phyloP scores from a whole-genome alignment of 2,113 vertebrate genomes.

The Gymnobelideus leadbeateri region DNA sequence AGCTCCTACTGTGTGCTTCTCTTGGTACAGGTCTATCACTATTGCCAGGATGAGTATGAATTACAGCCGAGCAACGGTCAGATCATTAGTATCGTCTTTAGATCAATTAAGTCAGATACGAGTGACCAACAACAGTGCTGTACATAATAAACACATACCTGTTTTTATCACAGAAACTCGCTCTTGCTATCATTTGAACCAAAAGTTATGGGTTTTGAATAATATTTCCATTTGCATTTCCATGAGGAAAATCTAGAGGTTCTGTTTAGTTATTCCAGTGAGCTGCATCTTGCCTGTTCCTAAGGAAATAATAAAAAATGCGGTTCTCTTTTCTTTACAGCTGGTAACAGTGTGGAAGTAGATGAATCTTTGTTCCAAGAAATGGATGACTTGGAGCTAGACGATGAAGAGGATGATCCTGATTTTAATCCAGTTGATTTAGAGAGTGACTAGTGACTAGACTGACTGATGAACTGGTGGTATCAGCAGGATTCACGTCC shows the following conservation, averaged over 20 bases:
- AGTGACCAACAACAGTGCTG: background rate
- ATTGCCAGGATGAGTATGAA: background rate
- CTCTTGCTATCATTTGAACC: background rate
- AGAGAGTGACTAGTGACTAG: conserved; percentile 89
- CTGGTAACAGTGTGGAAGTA: conserved; percentile 96
- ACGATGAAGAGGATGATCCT: conserved; percentile 94
- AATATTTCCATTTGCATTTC: background rate
- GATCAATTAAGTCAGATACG: too few species aligned
- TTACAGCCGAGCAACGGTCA: background rate
- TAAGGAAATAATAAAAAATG: background rate
- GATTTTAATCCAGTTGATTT: conserved; percentile 93
- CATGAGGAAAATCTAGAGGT: background rate
- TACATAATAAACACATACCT: conserved; percentile 5
- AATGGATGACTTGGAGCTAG: conserved; percentile 96
- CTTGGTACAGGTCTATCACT: background rate
- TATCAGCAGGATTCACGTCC: background rate
- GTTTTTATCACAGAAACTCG: background rate
- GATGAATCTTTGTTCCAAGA: conserved; percentile 99
- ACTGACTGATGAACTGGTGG: conserved; percentile 55
- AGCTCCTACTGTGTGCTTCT: background rate
- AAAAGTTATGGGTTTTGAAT: background rate
- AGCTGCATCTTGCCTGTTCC: background rate
- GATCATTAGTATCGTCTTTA: too few species aligned
- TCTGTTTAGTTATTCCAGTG: conserved; percentile 17
- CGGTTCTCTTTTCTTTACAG: conserved; percentile 80